Percentiles rank a stretch among this genome's conserved stretches.
phyloP scores from a whole-genome alignment of 2,888 invertebrate genomes.

The Lamellibrachia satsuma region DNA sequence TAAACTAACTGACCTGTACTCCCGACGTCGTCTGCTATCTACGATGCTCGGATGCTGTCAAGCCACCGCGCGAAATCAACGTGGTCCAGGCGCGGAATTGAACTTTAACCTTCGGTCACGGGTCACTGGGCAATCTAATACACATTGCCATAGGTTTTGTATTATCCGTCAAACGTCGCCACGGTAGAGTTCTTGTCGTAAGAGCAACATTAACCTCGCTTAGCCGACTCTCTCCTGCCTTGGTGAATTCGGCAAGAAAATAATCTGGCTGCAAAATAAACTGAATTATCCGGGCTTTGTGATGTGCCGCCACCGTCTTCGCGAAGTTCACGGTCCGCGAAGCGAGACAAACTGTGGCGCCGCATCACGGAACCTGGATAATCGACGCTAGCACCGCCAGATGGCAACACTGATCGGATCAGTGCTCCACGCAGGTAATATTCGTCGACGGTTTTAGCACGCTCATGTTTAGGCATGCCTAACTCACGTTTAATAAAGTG shows the following conservation, averaged over 20 bases:
- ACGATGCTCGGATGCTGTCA: neutral
- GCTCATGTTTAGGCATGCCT: too few species aligned
- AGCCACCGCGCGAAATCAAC: neutral
- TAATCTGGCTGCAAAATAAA: too few species aligned
- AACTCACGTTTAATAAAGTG: too few species aligned
- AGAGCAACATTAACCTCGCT: too few species aligned
- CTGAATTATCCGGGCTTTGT: too few species aligned
- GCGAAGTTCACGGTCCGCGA: too few species aligned
- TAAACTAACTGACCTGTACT: neutral
- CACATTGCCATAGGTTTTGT: neutral
- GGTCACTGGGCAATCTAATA: neutral
- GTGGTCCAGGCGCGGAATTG: conserved; percentile 17
- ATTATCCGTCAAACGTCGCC: neutral
- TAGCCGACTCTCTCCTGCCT: too few species aligned
- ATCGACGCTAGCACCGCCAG: neutral
- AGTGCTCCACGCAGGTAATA: too few species aligned
- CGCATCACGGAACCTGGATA: neutral
- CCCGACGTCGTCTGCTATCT: neutral
- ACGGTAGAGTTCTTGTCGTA: neutral
- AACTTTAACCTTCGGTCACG: neutral
- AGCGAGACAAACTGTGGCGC: neutral
- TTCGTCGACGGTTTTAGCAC: too few species aligned
- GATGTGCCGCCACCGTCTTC: too few species aligned
- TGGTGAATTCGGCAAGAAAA: too few species aligned
- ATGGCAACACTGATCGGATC: too few species aligned